A percentile compares a stretch with the other conserved stretches of the same genome.
Conservation (phyloP, 2,113 vertebrate genomes). For the Acinonyx jubatus region DNA sequence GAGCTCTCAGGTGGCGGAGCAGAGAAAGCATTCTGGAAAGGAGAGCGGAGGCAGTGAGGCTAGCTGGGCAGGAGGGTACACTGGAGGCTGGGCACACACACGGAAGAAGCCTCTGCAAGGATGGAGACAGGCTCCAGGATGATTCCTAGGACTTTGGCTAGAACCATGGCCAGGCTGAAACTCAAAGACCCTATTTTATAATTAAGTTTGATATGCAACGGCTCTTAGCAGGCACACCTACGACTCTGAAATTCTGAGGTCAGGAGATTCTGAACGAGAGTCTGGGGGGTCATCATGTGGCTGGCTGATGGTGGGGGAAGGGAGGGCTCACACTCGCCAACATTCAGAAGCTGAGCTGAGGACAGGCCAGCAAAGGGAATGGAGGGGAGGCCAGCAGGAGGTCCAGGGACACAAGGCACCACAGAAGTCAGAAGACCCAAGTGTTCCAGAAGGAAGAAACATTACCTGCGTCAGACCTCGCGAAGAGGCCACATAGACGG, state of each 20-base stretch:
- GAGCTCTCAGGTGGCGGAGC: not conserved
- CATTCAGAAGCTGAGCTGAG: not conserved
- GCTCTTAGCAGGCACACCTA: not conserved
- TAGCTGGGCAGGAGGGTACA: not conserved
- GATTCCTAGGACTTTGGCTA: not conserved
- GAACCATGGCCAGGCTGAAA: not conserved
- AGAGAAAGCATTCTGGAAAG: not conserved
- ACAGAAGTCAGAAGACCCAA: not conserved
- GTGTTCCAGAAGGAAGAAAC: not conserved
- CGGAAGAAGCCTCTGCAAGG: not conserved
- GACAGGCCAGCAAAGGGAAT: not conserved
- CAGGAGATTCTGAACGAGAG: not conserved
- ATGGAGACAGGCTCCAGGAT: not conserved
- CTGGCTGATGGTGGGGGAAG: not conserved
- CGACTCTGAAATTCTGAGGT: not conserved
- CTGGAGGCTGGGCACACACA: not conserved
- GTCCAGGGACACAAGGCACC: too few species aligned
- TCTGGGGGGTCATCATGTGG: not conserved
- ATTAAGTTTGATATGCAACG: not conserved
- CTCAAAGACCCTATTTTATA: not conserved
- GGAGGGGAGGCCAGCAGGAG: not conserved
- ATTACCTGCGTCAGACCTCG: not conserved
- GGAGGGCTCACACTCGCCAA: not conserved
- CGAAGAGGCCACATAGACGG: not conserved
- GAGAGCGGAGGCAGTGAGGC: not conserved